Evolutionary conservation across 2,797 vertebrate genomes (phyloP).

Genomic region (Fundulus diaphanus): DNA sequence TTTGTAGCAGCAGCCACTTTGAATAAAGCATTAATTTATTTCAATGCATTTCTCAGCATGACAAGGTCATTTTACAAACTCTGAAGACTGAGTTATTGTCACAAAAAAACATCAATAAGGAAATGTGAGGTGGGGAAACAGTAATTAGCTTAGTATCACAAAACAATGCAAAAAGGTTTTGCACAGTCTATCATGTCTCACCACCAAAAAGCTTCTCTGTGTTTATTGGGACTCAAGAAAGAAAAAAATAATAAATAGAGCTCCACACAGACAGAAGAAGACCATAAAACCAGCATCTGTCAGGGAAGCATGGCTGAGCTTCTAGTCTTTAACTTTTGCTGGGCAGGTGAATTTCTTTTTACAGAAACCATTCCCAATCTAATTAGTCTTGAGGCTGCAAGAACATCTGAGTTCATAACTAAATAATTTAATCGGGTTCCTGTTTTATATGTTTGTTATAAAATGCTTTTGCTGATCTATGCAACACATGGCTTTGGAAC

Average conservation of each 20-base stretch:
- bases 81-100: no score
- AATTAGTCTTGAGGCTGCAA: conserved; percentile 6
- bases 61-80: no score
- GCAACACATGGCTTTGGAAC: background rate
- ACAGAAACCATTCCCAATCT: background rate
- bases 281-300: background rate
- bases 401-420: conserved; percentile 3
- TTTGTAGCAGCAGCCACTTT: no score
- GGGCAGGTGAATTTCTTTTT: background rate
- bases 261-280: background rate
- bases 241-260: background rate
- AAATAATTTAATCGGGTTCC: background rate
- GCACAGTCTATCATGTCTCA: no score
- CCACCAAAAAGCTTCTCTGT: no score
- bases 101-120: no score
- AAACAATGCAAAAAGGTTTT: no score
- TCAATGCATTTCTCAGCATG: no score
- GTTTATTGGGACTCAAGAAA: background rate
- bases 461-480: background rate
- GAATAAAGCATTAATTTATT: no score
- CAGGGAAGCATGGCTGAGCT: background rate
- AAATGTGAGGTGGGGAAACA: no score
- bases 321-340: conserved; percentile 2
- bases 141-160: no score
- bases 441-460: background rate